These are phyloP conservation scores for Triplophysa siluroides DNA, from an alignment of 2,113 vertebrate species.

Conservation along the genomic window DNA sequence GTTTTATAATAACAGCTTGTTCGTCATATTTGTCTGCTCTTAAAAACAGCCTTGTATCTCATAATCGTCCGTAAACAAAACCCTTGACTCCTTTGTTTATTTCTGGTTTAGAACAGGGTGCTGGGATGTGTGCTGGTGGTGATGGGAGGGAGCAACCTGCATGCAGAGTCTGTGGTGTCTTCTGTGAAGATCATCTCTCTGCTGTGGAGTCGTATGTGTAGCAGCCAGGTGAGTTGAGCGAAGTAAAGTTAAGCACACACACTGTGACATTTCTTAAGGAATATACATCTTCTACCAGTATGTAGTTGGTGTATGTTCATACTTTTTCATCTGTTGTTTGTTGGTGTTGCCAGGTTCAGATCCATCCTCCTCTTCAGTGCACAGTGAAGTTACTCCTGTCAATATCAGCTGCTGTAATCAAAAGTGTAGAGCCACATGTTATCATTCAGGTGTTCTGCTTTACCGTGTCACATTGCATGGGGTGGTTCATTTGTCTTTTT, in stretches of 20 bases:
- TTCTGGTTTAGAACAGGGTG: slow-evolving; percentile 73
- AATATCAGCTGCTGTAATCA: slow-evolving; percentile 77
- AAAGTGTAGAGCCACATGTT: slow-evolving; percentile 74
- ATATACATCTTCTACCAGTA: not conserved
- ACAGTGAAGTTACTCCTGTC: slow-evolving; percentile 80
- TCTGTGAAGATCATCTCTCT: slow-evolving; percentile 68
- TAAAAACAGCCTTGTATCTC: not conserved
- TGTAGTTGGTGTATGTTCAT: not conserved
- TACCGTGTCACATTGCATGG: not conserved
- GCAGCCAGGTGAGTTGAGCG: slow-evolving; percentile 77
- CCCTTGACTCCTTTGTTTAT: not conserved
- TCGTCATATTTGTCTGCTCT: not conserved
- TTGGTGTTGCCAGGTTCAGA: slow-evolving; percentile 71
- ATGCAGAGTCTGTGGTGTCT: slow-evolving; percentile 61
- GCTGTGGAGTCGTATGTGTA: slow-evolving; percentile 79
- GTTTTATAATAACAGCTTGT: not conserved
- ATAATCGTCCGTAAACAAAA: not conserved
- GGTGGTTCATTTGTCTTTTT: not conserved
- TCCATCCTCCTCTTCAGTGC: slow-evolving; percentile 73
- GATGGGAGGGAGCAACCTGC: slow-evolving; percentile 69
- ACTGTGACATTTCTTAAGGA: not conserved
- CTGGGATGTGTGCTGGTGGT: slow-evolving; percentile 76
- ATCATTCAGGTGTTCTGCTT: slow-evolving; percentile 78
- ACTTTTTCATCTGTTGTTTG: not conserved
- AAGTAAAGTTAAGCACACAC: not conserved